Conservation (phyloP, 2,113 vertebrate genomes). For the Tylochromis polylepis region DNA sequence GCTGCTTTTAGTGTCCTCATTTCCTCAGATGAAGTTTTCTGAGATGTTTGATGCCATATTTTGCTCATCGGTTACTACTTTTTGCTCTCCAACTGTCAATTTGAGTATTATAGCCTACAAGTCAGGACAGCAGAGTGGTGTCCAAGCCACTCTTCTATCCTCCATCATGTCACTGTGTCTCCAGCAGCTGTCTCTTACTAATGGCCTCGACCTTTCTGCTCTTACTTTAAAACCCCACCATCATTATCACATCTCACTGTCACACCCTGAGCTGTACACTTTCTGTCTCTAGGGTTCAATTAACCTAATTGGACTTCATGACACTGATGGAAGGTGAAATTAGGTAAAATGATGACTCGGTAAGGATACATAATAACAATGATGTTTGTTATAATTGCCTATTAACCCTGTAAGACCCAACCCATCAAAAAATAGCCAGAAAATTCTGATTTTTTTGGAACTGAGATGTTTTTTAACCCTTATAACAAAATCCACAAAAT, state of each 20-base stretch:
- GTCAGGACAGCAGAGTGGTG: not conserved
- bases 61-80: not conserved
- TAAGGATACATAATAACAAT: not conserved
- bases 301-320: conserved; percentile 16
- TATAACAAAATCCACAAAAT: too few species aligned
- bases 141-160: not conserved
- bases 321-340: conserved; percentile 15
- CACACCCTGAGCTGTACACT: not conserved
- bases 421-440: too few species aligned
- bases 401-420: too few species aligned
- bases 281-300: conserved; percentile 4
- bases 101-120: not conserved
- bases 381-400: not conserved
- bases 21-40: not conserved
- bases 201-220: conserved; percentile 45
- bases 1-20: not conserved
- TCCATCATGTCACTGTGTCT: conserved; percentile 38
- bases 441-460: too few species aligned
- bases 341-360: not conserved
- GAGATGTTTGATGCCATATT: not conserved
- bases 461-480: too few species aligned
- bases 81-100: not conserved
- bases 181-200: conserved; percentile 50
- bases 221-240: conserved; percentile 2
- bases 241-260: conserved; percentile 34